These are phyloP conservation scores for Tetranychus urticae DNA, from an alignment of 1,140 invertebrate genomes.

Conservation along the genomic window DNA sequence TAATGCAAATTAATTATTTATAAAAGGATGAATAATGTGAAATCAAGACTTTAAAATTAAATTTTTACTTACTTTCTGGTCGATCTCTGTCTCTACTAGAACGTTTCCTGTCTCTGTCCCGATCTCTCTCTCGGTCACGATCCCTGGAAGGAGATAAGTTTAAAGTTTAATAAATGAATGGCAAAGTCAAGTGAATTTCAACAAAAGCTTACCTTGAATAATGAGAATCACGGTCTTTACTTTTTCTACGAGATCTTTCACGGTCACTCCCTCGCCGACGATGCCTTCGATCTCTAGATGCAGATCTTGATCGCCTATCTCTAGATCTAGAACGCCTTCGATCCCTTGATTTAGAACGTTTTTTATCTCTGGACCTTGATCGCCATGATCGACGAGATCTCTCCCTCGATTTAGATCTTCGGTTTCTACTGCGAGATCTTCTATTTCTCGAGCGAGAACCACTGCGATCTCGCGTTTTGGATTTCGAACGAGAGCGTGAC, in stretches of 20 bases:
- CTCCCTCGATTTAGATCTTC: conserved; percentile 12
- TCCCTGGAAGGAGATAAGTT: no score
- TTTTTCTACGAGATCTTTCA: conserved; percentile 8
- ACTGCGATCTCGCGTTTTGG: neutral
- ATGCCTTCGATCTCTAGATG: conserved; percentile 8
- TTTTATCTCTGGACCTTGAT: neutral
- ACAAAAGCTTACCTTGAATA: conserved; percentile 8
- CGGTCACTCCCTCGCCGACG: conserved; percentile 10
- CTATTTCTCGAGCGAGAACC: conserved; percentile 11
- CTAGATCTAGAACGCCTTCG: conserved; percentile 13
- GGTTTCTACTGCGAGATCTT: conserved; percentile 13
- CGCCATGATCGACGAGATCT: neutral
- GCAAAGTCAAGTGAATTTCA: conserved; percentile 8
- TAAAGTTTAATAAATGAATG: neutral
- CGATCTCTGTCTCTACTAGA: conserved; percentile 7
- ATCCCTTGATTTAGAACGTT: conserved; percentile 2
- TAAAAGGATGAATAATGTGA: neutral
- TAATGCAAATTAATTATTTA: neutral
- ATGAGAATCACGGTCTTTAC: neutral
- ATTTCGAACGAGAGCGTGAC: conserved; percentile 13
- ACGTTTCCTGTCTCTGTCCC: conserved; percentile 8
- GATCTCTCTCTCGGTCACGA: neutral
- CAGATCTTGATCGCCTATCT: conserved; percentile 10
- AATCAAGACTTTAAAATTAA: neutral
- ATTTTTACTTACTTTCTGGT: conserved; percentile 12